Evolutionary conservation across 2,113 vertebrate genomes (phyloP).

Genomic region (Channa maculata): DNA sequence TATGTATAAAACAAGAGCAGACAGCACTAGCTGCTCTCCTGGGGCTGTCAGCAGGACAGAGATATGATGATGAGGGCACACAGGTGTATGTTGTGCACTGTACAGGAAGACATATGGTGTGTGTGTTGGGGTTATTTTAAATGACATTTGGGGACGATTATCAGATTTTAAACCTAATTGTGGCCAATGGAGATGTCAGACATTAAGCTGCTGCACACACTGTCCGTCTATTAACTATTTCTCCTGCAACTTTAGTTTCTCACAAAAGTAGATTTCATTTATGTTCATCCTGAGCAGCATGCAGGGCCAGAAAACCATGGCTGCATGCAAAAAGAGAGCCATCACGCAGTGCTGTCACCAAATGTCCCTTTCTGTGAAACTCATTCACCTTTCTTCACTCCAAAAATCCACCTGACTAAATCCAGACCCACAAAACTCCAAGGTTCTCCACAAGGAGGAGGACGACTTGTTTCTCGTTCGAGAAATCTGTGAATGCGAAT

Average conservation of each 20-base stretch:
- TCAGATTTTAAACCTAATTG: neutral
- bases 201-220: neutral
- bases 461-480: too few species aligned
- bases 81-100: neutral
- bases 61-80: conserved; percentile 22
- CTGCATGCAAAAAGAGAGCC: too few species aligned
- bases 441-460: too few species aligned
- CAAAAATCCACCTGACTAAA: too few species aligned
- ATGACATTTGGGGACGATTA: neutral
- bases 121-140: neutral
- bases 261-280: neutral
- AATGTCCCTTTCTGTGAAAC: too few species aligned
- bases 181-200: neutral
- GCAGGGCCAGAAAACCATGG: too few species aligned
- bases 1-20: conserved; percentile 78
- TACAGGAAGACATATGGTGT: neutral
- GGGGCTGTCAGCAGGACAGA: conserved; percentile 6
- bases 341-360: too few species aligned
- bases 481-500: too few species aligned
- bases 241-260: neutral
- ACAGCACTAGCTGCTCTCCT: conserved; percentile 48
- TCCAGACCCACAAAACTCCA: too few species aligned
- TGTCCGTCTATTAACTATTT: neutral
- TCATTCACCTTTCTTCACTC: too few species aligned
- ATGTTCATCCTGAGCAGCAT: too few species aligned